Conservation (phyloP, 2,888 invertebrate species). For the Nephrocerus scutellatus region DNA sequence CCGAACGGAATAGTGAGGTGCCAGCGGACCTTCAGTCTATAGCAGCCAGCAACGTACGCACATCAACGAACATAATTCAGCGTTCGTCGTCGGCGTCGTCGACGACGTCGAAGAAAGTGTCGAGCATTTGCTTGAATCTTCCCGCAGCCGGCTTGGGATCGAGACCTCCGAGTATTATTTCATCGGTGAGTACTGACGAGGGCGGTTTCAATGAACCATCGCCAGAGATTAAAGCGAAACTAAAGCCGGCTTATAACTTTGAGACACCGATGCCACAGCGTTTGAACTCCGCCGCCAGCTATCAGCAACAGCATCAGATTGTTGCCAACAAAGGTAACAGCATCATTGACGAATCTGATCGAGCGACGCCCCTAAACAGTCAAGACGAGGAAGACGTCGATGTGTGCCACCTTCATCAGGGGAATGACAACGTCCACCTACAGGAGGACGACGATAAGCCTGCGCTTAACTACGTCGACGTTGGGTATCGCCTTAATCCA, state of each 20-base stretch:
- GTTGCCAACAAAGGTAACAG: too few species aligned
- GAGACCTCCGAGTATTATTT: constrained; percentile 61
- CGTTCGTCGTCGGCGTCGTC: constrained; percentile 40
- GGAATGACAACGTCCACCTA: constrained; percentile 6
- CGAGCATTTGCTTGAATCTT: constrained; percentile 56
- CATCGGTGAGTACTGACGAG: constrained; percentile 57
- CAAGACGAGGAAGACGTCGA: constrained; percentile 16
- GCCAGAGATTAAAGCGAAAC: constrained; percentile 61
- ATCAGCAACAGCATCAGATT: constrained; percentile 7
- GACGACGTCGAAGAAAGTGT: constrained; percentile 52
- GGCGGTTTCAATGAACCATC: constrained; percentile 67
- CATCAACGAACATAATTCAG: constrained; percentile 27
- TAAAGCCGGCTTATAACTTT: constrained; percentile 40
- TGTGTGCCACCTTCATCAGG: constrained; percentile 6
- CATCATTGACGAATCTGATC: constrained; percentile 7
- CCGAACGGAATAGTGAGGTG: constrained; percentile 21
- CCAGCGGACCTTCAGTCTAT: constrained; percentile 11
- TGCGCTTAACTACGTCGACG: constrained; percentile 46
- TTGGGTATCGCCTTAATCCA: constrained; percentile 47
- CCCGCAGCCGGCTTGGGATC: constrained; percentile 58
- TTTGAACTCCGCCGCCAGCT: constrained; percentile 1
- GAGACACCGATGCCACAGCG: constrained; percentile 23
- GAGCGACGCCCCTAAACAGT: constrained; percentile 4
- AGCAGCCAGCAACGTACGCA: too few species aligned
- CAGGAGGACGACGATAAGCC: constrained; percentile 29